These are phyloP conservation scores for Silurus lanzhouensis DNA, from an alignment of 2,797 vertebrate genomes.

Conservation along the genomic window DNA sequence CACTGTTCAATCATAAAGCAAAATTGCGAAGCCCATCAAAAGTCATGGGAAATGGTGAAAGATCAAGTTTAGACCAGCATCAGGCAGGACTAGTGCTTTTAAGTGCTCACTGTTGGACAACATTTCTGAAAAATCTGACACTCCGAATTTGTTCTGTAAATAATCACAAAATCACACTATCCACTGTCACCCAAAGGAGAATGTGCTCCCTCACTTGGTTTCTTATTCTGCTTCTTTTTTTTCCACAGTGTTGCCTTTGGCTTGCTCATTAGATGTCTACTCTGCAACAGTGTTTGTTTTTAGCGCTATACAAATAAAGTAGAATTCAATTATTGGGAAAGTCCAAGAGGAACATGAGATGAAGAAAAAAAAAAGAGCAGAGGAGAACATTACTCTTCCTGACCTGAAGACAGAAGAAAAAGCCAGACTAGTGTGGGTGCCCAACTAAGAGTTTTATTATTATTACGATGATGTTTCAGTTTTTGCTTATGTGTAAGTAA, in stretches of 20 bases:
- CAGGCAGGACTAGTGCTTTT: neutral
- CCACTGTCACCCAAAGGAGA: slow-evolving; percentile 9
- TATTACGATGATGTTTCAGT: neutral
- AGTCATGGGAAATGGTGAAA: neutral
- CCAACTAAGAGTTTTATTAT: neutral
- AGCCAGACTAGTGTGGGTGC: neutral
- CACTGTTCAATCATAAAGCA: neutral
- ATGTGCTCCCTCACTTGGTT: slow-evolving; percentile 13
- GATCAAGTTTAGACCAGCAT: neutral
- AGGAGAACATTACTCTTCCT: slow-evolving; percentile 4
- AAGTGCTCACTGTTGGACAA: neutral
- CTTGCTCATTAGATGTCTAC: slow-evolving; percentile 27
- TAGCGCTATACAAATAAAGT: slow-evolving; percentile 16
- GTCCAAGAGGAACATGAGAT: slow-evolving; percentile 22
- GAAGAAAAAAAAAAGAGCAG: slow-evolving; percentile 4
- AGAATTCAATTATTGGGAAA: slow-evolving; percentile 24
- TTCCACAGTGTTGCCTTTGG: slow-evolving; percentile 24
- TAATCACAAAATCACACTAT: slow-evolving; percentile 16
- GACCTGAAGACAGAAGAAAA: slow-evolving; percentile 21
- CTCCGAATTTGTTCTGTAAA: slow-evolving; percentile 7
- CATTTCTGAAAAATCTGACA: neutral
- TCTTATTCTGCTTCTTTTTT: neutral
- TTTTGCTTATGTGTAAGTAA: neutral
- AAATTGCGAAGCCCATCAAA: neutral
- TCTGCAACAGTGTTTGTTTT: slow-evolving; percentile 23